phyloP scores from a whole-genome alignment of 2,888 invertebrate genomes.

The Agrenia bidenticulata region DNA sequence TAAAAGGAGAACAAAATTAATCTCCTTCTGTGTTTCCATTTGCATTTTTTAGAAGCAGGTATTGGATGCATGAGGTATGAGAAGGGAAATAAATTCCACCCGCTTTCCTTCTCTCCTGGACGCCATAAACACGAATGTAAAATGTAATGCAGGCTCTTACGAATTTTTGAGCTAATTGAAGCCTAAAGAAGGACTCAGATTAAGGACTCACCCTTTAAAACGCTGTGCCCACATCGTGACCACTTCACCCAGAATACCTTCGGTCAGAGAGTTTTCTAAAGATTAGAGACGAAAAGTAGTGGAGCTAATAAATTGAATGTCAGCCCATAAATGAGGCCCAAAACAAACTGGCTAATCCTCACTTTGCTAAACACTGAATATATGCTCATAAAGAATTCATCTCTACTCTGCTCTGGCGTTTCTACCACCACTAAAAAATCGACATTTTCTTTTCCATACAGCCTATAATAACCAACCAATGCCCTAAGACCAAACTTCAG shows the following conservation, averaged over 20 bases:
- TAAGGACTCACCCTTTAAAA: constrained; percentile 26
- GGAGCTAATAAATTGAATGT: neutral
- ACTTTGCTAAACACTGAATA: constrained; percentile 7
- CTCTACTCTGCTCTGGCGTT: constrained; percentile 4
- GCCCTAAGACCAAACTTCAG: constrained; percentile 15
- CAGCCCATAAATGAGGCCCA: neutral
- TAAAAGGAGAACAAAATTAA: too few relatives aligned
- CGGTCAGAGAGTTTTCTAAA: neutral
- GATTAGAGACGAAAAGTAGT: neutral
- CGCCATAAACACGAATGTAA: too few relatives aligned
- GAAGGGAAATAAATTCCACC: too few relatives aligned
- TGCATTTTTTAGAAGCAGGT: too few relatives aligned
- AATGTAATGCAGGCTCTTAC: too few relatives aligned
- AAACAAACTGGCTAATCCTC: constrained; percentile 1
- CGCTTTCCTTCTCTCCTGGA: too few relatives aligned
- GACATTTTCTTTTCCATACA: neutral
- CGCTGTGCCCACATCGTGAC: constrained; percentile 22
- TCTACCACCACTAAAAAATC: neutral
- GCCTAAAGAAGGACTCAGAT: too few relatives aligned
- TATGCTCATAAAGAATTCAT: constrained; percentile 27
- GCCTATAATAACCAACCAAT: neutral
- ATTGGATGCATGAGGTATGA: too few relatives aligned
- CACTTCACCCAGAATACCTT: neutral
- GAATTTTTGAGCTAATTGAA: too few relatives aligned
- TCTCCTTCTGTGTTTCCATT: too few relatives aligned